Evolutionary conservation across 1,140 invertebrate species (phyloP).

Genomic region (Cotesia glomerata): DNA sequence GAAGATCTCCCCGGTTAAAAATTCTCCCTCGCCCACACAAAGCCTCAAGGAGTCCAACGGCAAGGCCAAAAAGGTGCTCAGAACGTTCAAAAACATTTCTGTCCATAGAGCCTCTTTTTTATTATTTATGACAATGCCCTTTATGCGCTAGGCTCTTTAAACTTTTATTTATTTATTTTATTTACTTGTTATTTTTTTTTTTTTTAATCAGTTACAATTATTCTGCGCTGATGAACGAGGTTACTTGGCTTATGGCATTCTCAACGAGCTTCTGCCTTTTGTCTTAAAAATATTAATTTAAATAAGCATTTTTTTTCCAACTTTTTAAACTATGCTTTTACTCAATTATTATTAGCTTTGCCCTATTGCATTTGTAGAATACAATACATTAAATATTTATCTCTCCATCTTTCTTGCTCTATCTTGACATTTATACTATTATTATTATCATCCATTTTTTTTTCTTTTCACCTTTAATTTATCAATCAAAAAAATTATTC

Average conservation of each 20-base stretch:
- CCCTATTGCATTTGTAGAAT: not conserved
- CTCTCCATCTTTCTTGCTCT: not conserved
- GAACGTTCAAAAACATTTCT: conserved; percentile 15
- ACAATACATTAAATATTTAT: not conserved
- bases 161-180: conserved; percentile 2
- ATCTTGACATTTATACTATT: not conserved
- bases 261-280: not conserved
- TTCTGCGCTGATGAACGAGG: not conserved
- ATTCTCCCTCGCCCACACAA: conserved; percentile 65
- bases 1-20: conserved; percentile 59
- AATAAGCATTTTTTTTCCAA: not conserved
- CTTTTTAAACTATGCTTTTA: conserved; percentile 5
- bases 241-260: not conserved
- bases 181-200: not conserved
- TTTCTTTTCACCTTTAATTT: too few species aligned
- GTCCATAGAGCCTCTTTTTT: conserved; percentile 12
- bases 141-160: not conserved
- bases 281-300: not conserved
- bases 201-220: not conserved
- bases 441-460: not conserved
- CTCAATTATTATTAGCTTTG: not conserved
- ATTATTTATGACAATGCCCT: not conserved
- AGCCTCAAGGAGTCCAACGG: conserved; percentile 67
- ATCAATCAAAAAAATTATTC: not conserved
- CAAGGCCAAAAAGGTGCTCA: conserved; percentile 70